phyloP scores from a whole-genome alignment of 2,888 invertebrate species.

The Ferdinandea cuprea region DNA sequence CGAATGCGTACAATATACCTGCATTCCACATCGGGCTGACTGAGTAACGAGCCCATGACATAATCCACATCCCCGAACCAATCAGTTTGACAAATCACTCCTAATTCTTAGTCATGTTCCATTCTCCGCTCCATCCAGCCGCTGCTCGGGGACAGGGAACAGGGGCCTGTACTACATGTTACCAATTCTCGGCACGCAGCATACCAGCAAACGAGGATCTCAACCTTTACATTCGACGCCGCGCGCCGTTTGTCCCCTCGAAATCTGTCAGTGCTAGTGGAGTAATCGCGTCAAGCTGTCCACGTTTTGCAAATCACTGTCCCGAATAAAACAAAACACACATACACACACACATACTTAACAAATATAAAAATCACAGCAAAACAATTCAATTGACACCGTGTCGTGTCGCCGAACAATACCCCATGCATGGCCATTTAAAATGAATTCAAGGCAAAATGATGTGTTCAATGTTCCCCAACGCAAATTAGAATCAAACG shows the following conservation, averaged over 20 bases:
- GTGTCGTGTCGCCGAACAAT: constrained; percentile 66
- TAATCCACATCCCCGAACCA: constrained; percentile 64
- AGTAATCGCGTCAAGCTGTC: constrained; percentile 67
- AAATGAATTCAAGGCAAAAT: constrained; percentile 68
- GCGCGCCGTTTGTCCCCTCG: background rate
- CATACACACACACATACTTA: too few species aligned
- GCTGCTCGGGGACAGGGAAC: constrained; percentile 39
- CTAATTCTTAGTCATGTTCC: constrained; percentile 61
- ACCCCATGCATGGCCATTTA: constrained; percentile 53
- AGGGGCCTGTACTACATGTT: constrained; percentile 51
- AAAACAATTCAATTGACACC: constrained; percentile 73
- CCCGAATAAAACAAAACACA: constrained; percentile 49
- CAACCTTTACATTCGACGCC: constrained; percentile 1
- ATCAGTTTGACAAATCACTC: constrained; percentile 66
- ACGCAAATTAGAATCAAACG: constrained; percentile 67
- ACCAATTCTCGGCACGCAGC: constrained; percentile 55
- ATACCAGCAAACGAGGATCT: constrained; percentile 42
- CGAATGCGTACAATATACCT: constrained; percentile 33
- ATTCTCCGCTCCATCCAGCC: constrained; percentile 27
- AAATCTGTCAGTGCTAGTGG: constrained; percentile 47
- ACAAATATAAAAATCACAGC: constrained; percentile 47
- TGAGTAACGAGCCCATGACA: constrained; percentile 61
- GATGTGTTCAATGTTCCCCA: constrained; percentile 62
- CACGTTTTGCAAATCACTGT: constrained; percentile 69
- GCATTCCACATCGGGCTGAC: constrained; percentile 48